Evolutionary conservation across 2,888 invertebrate species (phyloP).

Genomic region (Orthonevra nobilis): DNA sequence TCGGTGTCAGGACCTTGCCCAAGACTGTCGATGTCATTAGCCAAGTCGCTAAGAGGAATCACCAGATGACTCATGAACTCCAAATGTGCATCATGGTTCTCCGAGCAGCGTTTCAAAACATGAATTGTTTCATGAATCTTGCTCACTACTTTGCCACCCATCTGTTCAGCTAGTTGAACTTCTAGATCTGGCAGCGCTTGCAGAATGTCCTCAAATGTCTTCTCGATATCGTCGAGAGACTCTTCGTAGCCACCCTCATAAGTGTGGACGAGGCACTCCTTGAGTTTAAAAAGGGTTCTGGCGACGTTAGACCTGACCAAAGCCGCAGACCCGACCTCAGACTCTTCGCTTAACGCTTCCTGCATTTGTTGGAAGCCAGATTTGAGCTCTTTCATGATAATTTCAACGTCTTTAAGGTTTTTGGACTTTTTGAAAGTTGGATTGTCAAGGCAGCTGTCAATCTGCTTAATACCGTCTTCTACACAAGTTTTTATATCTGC

Average conservation of each 20-base stretch:
- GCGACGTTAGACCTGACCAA: constrained; percentile 75
- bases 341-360: constrained; percentile 46
- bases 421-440: constrained; percentile 70
- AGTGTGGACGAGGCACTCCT: constrained; percentile 78
- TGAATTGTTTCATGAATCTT: constrained; percentile 65
- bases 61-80: constrained; percentile 69
- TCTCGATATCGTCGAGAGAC: constrained; percentile 77
- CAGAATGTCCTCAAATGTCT: constrained; percentile 77
- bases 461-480: constrained; percentile 76
- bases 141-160: constrained; percentile 77
- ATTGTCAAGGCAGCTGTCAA: constrained; percentile 75
- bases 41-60: constrained; percentile 72
- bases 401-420: constrained; percentile 73
- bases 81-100: constrained; percentile 43
- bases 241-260: constrained; percentile 76
- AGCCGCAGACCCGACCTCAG: constrained; percentile 71
- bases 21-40: constrained; percentile 72
- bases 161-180: constrained; percentile 80
- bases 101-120: constrained; percentile 18
- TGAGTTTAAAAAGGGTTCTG: constrained; percentile 77
- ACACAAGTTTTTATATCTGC: constrained; percentile 71
- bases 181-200: constrained; percentile 77
- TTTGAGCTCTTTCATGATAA: constrained; percentile 75
- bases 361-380: constrained; percentile 65
- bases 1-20: constrained; percentile 73